Evolutionary conservation across 1,140 invertebrate genomes (phyloP).

Genomic region (Choristoneura fumiferana): DNA sequence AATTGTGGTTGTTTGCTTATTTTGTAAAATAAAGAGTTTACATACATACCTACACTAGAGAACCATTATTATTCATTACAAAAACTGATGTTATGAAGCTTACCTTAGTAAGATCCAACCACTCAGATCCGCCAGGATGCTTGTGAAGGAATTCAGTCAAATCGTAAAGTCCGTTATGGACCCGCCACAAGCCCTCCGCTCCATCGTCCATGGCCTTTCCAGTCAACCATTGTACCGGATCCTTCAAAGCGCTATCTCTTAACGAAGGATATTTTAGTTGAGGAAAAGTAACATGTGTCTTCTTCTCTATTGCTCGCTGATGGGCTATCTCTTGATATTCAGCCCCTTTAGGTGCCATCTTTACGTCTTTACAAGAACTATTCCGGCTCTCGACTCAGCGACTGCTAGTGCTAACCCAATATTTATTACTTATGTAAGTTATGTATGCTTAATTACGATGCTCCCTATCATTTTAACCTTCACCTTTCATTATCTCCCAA

Average conservation of each 20-base stretch:
- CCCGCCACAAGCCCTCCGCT: conserved; percentile 88
- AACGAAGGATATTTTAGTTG: conserved; percentile 76
- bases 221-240: conserved; percentile 80
- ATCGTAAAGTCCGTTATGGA: conserved; percentile 88
- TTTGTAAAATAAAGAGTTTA: too few relatives aligned
- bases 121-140: conserved; percentile 90
- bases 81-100: too few relatives aligned
- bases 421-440: not conserved
- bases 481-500: not conserved
- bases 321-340: conserved; percentile 53
- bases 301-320: conserved; percentile 53
- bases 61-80: too few relatives aligned
- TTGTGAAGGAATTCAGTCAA: conserved; percentile 82
- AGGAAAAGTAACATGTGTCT: conserved; percentile 72
- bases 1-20: too few relatives aligned
- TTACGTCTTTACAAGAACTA: not conserved
- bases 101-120: conserved; percentile 85
- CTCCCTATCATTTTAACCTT: conserved; percentile 4
- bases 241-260: conserved; percentile 68
- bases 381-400: not conserved
- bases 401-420: too few relatives aligned
- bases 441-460: not conserved
- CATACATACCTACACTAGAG: too few relatives aligned
- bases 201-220: conserved; percentile 83
- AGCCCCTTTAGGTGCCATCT: conserved; percentile 54